phyloP scores from a whole-genome alignment of 2,888 invertebrate species.

The Hofmannophila pseudospretella region DNA sequence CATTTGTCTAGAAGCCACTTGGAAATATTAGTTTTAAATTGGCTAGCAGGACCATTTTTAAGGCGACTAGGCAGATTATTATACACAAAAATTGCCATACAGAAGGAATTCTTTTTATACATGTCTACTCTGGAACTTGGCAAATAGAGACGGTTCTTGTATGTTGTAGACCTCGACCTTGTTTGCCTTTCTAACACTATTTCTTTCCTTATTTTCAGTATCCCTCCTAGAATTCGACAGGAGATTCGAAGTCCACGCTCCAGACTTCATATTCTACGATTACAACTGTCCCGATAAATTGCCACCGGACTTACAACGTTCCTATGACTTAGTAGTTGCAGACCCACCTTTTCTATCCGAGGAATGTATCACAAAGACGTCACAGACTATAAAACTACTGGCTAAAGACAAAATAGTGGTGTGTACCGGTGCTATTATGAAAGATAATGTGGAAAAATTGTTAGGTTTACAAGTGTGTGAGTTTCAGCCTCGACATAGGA shows the following conservation, averaged over 20 bases:
- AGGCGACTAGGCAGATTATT: no score
- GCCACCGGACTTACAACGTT: constrained; percentile 74
- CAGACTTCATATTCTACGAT: constrained; percentile 91
- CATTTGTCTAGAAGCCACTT: no score
- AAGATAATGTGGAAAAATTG: constrained; percentile 80
- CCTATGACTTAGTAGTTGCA: constrained; percentile 90
- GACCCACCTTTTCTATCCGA: constrained; percentile 97
- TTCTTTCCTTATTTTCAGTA: constrained; percentile 80
- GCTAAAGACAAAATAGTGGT: constrained; percentile 87
- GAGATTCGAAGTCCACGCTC: constrained; percentile 87
- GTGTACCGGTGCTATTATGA: constrained; percentile 93
- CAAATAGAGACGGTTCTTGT: no score
- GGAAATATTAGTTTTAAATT: no score
- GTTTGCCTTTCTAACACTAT: no score
- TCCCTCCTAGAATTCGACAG: constrained; percentile 90
- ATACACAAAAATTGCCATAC: no score
- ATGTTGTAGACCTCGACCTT: no score
- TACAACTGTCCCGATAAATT: constrained; percentile 87
- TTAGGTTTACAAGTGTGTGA: constrained; percentile 80
- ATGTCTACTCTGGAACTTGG: no score
- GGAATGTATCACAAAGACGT: constrained; percentile 92
- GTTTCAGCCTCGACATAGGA: constrained; percentile 90
- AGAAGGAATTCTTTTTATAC: no score
- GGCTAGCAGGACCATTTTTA: no score
- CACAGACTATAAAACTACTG: constrained; percentile 86